Evolutionary conservation across 2,888 invertebrate species (phyloP).

Genomic region (Chironomus riparius): DNA sequence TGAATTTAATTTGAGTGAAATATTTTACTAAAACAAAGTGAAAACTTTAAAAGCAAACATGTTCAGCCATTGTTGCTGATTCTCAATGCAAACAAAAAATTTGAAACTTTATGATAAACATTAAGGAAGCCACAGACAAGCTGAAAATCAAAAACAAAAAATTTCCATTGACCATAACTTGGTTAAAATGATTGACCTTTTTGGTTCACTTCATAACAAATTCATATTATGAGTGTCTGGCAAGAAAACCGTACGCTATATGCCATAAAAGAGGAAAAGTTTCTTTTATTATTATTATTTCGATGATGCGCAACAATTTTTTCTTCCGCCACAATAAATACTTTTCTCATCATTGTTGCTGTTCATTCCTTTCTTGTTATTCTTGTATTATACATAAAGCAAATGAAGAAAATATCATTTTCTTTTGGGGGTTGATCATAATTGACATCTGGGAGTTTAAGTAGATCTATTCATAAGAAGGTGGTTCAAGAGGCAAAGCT

Average conservation of each 20-base stretch:
- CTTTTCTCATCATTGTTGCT: not conserved
- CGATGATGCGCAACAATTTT: not conserved
- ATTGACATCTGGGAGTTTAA: too few species aligned
- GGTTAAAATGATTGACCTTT: not conserved
- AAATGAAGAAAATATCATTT: not conserved
- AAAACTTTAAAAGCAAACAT: too few species aligned
- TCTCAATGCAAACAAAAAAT: not conserved
- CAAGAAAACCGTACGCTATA: not conserved
- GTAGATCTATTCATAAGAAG: too few species aligned
- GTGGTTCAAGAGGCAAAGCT: too few species aligned
- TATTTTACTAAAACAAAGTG: too few species aligned
- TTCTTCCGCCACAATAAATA: not conserved
- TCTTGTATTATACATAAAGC: not conserved
- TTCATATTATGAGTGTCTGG: not conserved
- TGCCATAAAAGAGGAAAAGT: too few species aligned
- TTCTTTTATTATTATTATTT: not conserved
- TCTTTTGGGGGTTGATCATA: not conserved
- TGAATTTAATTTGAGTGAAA: too few species aligned
- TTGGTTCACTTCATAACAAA: not conserved
- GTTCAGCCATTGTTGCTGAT: too few species aligned
- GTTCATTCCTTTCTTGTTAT: not conserved
- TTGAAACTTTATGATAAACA: not conserved
- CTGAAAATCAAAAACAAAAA: not conserved
- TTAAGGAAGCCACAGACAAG: not conserved
- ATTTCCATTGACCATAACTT: not conserved